These are phyloP conservation scores for Metacarcinus magister DNA, from an alignment of 2,888 invertebrate species.

Conservation along the genomic window DNA sequence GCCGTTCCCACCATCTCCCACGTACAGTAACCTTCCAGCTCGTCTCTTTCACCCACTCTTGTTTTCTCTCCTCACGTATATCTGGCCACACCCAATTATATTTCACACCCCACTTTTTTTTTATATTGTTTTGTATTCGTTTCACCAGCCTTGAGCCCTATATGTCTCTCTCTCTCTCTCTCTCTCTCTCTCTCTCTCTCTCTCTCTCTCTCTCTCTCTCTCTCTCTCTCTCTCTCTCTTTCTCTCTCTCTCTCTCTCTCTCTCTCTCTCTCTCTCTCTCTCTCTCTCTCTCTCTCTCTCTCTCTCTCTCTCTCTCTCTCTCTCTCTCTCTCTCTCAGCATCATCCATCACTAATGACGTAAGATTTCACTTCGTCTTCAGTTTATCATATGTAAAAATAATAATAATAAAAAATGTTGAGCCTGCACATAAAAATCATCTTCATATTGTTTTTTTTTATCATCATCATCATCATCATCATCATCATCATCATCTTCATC, in stretches of 20 bases:
- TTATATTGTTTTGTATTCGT: not conserved
- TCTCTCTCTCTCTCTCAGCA: not conserved
- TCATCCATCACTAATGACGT: not conserved
- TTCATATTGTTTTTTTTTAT: not conserved
- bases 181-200: not conserved
- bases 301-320: conserved; percentile 33
- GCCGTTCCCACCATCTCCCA: not conserved
- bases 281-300: not conserved
- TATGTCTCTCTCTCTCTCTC: not conserved
- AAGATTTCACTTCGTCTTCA: not conserved
- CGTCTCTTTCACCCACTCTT: not conserved
- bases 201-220: not conserved
- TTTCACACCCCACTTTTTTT: not conserved
- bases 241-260: no score
- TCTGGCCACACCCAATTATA: not conserved
- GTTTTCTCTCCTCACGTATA: not conserved
- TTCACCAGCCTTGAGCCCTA: not conserved
- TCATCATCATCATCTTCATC: no score
- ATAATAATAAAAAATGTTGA: no score
- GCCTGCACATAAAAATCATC: not conserved
- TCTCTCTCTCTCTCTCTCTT: not conserved
- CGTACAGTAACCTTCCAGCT: not conserved
- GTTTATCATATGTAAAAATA: not conserved
- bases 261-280: not conserved
- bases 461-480: no score